Evolutionary conservation across 2,113 vertebrate genomes (phyloP).

Genomic region (Castor canadensis): DNA sequence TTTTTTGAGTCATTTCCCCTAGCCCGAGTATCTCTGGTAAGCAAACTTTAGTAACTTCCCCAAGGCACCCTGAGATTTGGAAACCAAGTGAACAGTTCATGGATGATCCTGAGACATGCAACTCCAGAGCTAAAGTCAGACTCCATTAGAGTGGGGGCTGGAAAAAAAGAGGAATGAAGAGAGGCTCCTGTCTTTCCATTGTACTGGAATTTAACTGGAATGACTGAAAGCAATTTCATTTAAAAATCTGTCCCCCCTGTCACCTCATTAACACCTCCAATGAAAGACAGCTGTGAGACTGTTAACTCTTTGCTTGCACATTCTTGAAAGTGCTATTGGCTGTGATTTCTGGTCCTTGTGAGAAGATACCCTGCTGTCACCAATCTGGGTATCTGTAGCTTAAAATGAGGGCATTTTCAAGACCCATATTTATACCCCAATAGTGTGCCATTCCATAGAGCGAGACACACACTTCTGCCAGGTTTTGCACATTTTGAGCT

Average conservation of each 20-base stretch:
- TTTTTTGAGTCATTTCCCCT: conserved; percentile 59
- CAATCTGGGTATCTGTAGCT: conserved; percentile 75
- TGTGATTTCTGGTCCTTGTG: conserved; percentile 71
- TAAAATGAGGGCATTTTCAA: conserved; percentile 75
- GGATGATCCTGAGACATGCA: not conserved
- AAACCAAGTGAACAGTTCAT: conserved; percentile 53
- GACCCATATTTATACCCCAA: conserved; percentile 77
- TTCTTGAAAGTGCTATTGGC: conserved; percentile 78
- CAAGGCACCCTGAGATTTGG: conserved; percentile 50
- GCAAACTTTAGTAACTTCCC: conserved; percentile 65
- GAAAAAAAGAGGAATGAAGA: not conserved
- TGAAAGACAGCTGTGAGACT: conserved; percentile 80
- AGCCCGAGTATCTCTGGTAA: conserved; percentile 56
- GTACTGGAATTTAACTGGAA: conserved; percentile 74
- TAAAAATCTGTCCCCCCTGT: conserved; percentile 75
- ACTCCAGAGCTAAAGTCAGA: conserved; percentile 54
- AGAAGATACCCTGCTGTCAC: conserved; percentile 80
- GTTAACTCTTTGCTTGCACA: conserved; percentile 81
- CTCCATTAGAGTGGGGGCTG: not conserved
- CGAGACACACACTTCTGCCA: conserved; percentile 70
- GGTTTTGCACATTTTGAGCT: conserved; percentile 75
- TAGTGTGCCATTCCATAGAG: conserved; percentile 56
- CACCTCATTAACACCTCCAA: conserved; percentile 81
- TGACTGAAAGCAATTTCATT: conserved; percentile 71
- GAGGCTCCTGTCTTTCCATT: conserved; percentile 44